Conservation (phyloP, 2,888 invertebrate species). For the Linnaemya tessellans region DNA sequence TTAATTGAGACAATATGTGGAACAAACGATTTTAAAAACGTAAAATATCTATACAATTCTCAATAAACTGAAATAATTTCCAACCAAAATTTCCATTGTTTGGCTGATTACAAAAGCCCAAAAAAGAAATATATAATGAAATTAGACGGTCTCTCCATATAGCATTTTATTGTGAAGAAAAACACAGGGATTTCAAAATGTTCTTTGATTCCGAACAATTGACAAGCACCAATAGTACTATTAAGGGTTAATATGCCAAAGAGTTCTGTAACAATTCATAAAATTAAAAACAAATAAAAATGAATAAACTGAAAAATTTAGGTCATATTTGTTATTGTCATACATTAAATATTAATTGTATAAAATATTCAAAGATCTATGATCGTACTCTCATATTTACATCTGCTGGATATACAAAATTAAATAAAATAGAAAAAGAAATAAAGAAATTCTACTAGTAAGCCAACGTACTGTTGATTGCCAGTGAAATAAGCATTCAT, state of each 20-base stretch:
- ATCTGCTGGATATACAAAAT: slow-evolving; percentile 9
- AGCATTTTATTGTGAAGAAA: too few relatives aligned
- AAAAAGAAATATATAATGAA: too few relatives aligned
- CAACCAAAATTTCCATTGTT: too few relatives aligned
- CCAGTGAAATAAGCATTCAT: slow-evolving; percentile 29
- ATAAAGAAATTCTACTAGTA: slow-evolving; percentile 53
- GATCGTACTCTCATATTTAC: slow-evolving; percentile 12
- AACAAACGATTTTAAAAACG: too few relatives aligned
- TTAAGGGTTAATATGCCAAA: slow-evolving; percentile 59
- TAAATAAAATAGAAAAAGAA: slow-evolving; percentile 22
- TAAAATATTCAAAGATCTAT: slow-evolving; percentile 63
- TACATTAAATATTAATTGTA: slow-evolving; percentile 68
- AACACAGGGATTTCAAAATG: too few relatives aligned
- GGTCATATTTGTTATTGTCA: slow-evolving; percentile 78
- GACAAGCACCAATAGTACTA: not conserved
- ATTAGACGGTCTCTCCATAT: too few relatives aligned
- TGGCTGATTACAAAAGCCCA: too few relatives aligned
- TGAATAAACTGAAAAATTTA: slow-evolving; percentile 81
- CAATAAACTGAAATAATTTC: too few relatives aligned
- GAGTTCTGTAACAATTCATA: slow-evolving; percentile 79
- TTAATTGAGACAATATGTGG: too few relatives aligned
- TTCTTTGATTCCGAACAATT: too few relatives aligned
- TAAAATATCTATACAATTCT: too few relatives aligned
- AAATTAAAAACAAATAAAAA: slow-evolving; percentile 81
- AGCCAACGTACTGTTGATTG: slow-evolving; percentile 62